Percentiles rank a stretch among this genome's conserved stretches.
Conservation (phyloP, 1,140 invertebrate genomes). For the Heliconius nattereri region DNA sequence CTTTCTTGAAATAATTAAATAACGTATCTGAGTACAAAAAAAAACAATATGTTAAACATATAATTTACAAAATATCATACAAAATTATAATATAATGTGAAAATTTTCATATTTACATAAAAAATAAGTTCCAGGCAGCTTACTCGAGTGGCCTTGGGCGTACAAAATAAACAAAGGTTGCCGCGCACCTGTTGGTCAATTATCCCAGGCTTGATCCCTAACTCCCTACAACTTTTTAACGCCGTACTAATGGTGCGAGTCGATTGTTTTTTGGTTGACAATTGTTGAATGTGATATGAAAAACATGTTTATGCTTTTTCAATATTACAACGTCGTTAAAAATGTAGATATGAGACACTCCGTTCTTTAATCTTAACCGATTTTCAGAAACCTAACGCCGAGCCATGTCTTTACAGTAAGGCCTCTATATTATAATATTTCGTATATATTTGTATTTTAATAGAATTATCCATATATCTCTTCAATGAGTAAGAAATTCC, state of each 20-base stretch:
- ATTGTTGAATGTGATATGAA: not conserved
- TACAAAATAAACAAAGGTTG: conserved; percentile 60
- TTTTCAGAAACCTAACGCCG: too few species aligned
- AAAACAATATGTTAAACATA: too few species aligned
- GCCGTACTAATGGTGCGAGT: conserved; percentile 15
- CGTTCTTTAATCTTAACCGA: too few species aligned
- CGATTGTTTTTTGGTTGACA: not conserved
- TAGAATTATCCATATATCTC: too few species aligned
- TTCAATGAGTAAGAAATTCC: too few species aligned
- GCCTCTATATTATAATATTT: too few species aligned
- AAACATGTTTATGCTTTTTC: not conserved
- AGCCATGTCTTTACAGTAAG: too few species aligned
- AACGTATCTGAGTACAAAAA: too few species aligned
- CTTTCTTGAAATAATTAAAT: too few species aligned
- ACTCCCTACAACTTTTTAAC: conserved; percentile 49
- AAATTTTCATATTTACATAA: not conserved
- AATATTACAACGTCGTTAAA: not conserved
- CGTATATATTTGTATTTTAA: too few species aligned
- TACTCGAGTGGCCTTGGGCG: conserved; percentile 36
- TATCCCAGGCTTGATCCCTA: conserved; percentile 51
- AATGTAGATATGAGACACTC: not conserved
- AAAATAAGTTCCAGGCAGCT: not conserved
- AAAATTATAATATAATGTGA: not conserved
- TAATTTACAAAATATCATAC: not conserved
- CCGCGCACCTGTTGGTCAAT: conserved; percentile 67